These are phyloP conservation scores for Blastomussa wellsi DNA, from an alignment of 92 coral and sea anemone species.

Conservation along the genomic window DNA sequence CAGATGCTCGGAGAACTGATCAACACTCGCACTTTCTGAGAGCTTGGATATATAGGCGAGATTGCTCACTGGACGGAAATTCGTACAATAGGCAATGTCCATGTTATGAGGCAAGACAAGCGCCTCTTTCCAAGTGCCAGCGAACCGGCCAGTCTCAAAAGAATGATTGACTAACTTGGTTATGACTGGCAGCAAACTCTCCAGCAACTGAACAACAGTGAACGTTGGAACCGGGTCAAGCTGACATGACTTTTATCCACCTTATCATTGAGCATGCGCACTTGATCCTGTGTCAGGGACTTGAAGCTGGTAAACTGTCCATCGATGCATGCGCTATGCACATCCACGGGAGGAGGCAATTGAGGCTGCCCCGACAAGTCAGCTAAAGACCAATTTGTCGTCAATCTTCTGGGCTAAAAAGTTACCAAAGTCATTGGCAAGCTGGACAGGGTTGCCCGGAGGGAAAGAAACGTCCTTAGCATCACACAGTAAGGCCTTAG, in stretches of 20 bases:
- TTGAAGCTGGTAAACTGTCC: constrained; percentile 35
- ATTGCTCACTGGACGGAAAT: constrained; percentile 66
- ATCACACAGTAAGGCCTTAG: constrained; percentile 26
- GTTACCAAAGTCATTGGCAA: too few species aligned
- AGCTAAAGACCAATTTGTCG: constrained; percentile 16
- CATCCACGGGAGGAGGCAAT: not conserved
- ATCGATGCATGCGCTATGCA: not conserved
- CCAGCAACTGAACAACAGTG: constrained; percentile 27
- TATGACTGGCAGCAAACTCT: constrained; percentile 54
- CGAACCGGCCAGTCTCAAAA: constrained; percentile 52
- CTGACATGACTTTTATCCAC: too few species aligned
- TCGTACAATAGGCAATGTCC: constrained; percentile 46
- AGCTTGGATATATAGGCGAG: constrained; percentile 48
- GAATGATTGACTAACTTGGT: constrained; percentile 58
- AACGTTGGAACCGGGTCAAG: not conserved
- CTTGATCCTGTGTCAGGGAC: constrained; percentile 42
- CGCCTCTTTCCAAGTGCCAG: constrained; percentile 61
- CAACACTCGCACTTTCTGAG: constrained; percentile 54
- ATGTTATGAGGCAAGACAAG: constrained; percentile 51
- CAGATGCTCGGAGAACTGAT: constrained; percentile 50
- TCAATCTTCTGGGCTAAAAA: constrained; percentile 40
- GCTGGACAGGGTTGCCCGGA: constrained; percentile 19
- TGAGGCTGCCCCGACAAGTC: constrained; percentile 5
- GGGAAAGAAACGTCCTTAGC: constrained; percentile 24
- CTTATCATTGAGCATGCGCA: constrained; percentile 22